phyloP scores from a whole-genome alignment of 35 echinoderm and acorn worm genomes.

The Ptychodera flava region DNA sequence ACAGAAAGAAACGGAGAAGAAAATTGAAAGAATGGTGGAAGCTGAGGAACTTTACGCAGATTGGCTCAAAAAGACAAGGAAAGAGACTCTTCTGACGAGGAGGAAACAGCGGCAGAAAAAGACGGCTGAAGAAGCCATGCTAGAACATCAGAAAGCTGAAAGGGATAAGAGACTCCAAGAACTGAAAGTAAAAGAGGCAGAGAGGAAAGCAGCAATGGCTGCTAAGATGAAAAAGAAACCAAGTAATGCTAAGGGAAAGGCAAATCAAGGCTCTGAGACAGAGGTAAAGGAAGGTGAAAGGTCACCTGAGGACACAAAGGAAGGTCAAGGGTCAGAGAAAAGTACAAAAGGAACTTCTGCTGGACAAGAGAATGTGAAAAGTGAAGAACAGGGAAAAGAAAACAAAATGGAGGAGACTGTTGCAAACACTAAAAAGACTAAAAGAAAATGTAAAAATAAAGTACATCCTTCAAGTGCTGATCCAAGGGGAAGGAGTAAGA shows the following conservation, averaged over 20 bases:
- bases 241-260: not conserved
- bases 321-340: too few relatives aligned
- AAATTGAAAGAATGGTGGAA: slow-evolving; percentile 14
- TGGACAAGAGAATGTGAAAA: not conserved
- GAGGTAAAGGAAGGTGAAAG: not conserved
- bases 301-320: not conserved
- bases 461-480: not conserved
- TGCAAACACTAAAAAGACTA: not conserved
- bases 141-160: not conserved
- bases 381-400: not conserved
- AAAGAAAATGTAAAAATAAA: not conserved
- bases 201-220: not conserved
- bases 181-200: slow-evolving; percentile 12
- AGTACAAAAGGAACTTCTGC: too few relatives aligned
- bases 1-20: slow-evolving; percentile 3
- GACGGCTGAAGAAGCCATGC: not conserved
- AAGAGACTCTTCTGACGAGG: not conserved
- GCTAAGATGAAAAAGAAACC: not conserved
- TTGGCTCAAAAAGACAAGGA: slow-evolving; percentile 30
- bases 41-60: slow-evolving; percentile 13
- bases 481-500: not conserved
- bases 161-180: not conserved
- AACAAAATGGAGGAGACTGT: not conserved
- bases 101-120: slow-evolving; percentile 3
- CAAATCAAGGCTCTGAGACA: not conserved